Base-by-base conservation (phyloP, 2,113 vertebrate genomes). In the Plectropomus leopardus region DNA sequence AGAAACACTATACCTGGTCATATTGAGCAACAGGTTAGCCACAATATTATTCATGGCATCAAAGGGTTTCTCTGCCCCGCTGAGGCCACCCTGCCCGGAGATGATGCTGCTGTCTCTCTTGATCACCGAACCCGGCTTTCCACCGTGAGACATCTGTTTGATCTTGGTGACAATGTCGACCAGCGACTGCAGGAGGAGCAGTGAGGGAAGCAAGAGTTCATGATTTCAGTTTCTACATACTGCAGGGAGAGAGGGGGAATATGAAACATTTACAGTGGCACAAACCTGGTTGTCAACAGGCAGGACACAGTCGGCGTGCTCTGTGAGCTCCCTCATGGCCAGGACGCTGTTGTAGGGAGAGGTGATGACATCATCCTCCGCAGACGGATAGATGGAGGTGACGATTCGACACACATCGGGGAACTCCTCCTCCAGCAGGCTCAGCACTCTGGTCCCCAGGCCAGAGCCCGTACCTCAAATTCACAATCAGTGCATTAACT, bases 1-100 rank as follows among this genome's bases (percentile, higher is more conserved):
- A 23, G 42, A 40, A 21, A 59, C 36, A 45, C 34, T 40, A 19
- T 94, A 99, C 98, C 98, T 99, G 75, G 98, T 99, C 45, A 99
- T 91, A 80, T 95, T 97, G 73, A 99, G 96, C 69, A 99, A 90
- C 86, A 99, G 92, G 90, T 99, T 99, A 47, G 97, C 98, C 78
- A 99, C 95, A 0, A 99, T 97, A 89, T 99, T 98, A 91, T 99
- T 99, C 98, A 99, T 98, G 34, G 95, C 93, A 72, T 99, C 98
- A 91, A 99, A 99, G 0, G 98, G 97, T 74, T 97, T 99, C 87
- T 96, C 95, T 0, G 92, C 80, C 0, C 87, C 91, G 2, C 92
- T 94, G 44, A 92, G 72, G 15, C 90, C 76, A 3, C 95, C 95
- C 76, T 83, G 86, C 28, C 94, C 95, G 4, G 96, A 98, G 44